Percentiles rank a stretch among this genome's conserved stretches.
phyloP scores from a whole-genome alignment of 2,113 vertebrate species.

The Gallinago paraguaiae region DNA sequence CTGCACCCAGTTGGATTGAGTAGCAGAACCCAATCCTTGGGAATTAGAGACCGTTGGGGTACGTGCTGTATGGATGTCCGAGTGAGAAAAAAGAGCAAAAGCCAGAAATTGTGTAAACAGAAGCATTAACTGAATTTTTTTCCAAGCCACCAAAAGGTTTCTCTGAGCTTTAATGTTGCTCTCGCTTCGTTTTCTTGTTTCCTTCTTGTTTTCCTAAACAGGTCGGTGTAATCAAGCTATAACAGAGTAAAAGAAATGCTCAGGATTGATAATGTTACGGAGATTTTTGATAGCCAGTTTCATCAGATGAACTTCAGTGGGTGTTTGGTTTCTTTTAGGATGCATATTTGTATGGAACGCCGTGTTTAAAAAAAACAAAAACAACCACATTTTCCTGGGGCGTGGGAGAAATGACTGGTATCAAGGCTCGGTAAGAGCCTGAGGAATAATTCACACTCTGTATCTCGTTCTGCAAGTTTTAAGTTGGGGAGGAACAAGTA shows the following conservation, averaged over 20 bases:
- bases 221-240: background rate
- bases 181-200: background rate
- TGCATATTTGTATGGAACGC: background rate
- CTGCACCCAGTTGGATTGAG: background rate
- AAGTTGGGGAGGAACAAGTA: background rate
- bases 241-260: background rate
- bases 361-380: background rate
- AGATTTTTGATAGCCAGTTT: background rate
- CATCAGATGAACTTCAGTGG: background rate
- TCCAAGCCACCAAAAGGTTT: background rate
- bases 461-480: constrained; percentile 30
- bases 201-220: background rate
- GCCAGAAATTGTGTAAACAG: background rate
- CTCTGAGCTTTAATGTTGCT: background rate
- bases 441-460: background rate
- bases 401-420: background rate
- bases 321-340: background rate
- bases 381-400: background rate
- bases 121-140: background rate
- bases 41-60: background rate
- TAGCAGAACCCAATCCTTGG: background rate
- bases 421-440: background rate
- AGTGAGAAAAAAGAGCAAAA: background rate
- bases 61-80: rapidly evolving
- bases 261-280: background rate